A percentile compares a stretch with the other conserved stretches of the same genome.
These are phyloP conservation scores for Hucho hucho DNA, from an alignment of 2,113 vertebrate species.

Conservation along the genomic window DNA sequence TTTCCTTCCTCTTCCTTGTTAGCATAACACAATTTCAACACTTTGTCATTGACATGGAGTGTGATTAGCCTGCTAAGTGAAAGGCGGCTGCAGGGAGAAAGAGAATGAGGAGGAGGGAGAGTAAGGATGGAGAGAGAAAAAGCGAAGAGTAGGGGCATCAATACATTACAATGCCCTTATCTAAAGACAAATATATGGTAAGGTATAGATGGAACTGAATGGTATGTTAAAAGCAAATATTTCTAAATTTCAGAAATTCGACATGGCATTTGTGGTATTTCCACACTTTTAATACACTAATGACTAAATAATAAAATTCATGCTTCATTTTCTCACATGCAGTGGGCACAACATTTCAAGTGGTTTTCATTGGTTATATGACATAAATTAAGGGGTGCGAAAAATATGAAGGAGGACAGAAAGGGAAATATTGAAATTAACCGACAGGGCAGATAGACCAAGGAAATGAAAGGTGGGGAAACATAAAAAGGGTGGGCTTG, in stretches of 20 bases:
- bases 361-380: not conserved
- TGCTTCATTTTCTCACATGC: not conserved
- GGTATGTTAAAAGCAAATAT: not conserved
- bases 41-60: slow-evolving; percentile 43
- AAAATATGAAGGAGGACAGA: not conserved
- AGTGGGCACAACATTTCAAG: not conserved
- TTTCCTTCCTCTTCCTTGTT: slow-evolving; percentile 43
- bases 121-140: not conserved
- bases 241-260: not conserved
- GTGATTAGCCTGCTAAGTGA: slow-evolving; percentile 42
- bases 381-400: not conserved
- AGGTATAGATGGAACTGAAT: not conserved
- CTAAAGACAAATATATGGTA: not conserved
- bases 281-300: not conserved
- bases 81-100: slow-evolving; percentile 14
- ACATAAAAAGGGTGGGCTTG: not conserved
- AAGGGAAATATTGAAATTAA: not conserved
- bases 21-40: slow-evolving; percentile 63
- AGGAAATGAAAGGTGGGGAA: not conserved
- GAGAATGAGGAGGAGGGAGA: slow-evolving; percentile 2
- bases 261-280: too few species aligned
- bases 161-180: not conserved
- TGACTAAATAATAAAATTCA: not conserved
- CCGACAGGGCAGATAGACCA: not conserved
- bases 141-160: not conserved